phyloP scores from a whole-genome alignment of 2,888 invertebrate genomes.

The Melipona beecheii region DNA sequence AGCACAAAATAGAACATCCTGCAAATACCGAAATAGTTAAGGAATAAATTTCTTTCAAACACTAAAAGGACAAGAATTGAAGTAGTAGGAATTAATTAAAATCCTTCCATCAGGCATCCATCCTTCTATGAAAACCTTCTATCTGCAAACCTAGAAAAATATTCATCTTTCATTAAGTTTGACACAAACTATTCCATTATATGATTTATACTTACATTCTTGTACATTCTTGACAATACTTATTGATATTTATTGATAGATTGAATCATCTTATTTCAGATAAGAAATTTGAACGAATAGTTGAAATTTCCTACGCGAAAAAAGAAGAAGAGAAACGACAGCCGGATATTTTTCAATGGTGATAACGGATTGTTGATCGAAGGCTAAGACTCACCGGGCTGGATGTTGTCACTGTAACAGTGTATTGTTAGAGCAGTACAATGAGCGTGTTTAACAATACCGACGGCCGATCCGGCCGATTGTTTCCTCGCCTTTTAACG shows the following conservation, averaged over 20 bases:
- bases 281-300: background rate
- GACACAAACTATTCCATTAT: background rate
- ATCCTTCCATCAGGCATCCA: background rate
- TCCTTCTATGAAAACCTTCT: background rate
- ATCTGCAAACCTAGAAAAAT: background rate
- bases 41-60: background rate
- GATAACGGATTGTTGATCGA: constrained; percentile 75
- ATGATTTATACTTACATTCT: background rate
- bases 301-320: constrained; percentile 18
- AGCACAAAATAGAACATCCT: background rate
- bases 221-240: background rate
- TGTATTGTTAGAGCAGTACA: constrained; percentile 80
- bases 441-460: constrained; percentile 80
- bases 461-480: constrained; percentile 73
- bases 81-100: background rate
- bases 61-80: background rate
- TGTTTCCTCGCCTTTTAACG: constrained; percentile 73
- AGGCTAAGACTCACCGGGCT: constrained; percentile 68
- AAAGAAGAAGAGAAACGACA: constrained; percentile 41
- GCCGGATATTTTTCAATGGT: constrained; percentile 78
- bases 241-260: background rate
- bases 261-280: background rate
- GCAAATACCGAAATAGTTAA: background rate
- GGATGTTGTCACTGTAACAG: constrained; percentile 75
- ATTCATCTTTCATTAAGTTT: background rate